Conservation (phyloP, 1,140 invertebrate genomes). For the Aricia agestis region DNA sequence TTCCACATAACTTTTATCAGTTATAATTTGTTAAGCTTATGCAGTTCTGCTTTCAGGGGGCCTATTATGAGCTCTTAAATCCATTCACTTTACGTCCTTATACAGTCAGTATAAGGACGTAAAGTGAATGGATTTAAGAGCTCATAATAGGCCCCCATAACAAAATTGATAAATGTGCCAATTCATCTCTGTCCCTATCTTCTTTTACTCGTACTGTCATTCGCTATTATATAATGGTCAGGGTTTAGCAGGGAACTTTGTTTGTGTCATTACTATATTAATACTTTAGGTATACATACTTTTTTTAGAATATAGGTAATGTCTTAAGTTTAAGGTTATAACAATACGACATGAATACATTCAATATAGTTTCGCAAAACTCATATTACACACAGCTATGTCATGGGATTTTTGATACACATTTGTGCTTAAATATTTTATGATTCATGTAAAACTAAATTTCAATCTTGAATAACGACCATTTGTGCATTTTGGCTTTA, state of each 20-base stretch:
- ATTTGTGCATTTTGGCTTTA: not conserved
- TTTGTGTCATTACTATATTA: not conserved
- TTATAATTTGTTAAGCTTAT: too few species aligned
- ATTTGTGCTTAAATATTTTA: conserved; percentile 14
- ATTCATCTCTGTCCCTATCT: too few species aligned
- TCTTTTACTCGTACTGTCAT: not conserved
- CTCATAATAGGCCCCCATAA: too few species aligned
- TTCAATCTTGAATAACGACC: not conserved
- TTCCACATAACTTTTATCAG: too few species aligned
- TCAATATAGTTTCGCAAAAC: not conserved
- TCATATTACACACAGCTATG: not conserved
- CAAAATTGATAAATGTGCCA: too few species aligned
- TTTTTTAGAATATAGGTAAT: not conserved
- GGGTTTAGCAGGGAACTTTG: not conserved
- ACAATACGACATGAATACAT: not conserved
- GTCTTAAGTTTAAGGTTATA: not conserved
- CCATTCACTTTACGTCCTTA: too few species aligned
- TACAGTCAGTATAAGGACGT: too few species aligned
- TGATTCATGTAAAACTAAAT: not conserved
- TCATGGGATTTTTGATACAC: not conserved
- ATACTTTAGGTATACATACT: not conserved
- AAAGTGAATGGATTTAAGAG: too few species aligned
- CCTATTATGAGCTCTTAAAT: too few species aligned
- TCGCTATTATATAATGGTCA: not conserved
- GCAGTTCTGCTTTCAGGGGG: too few species aligned